phyloP scores from a whole-genome alignment of 2,797 vertebrate genomes.

The Nyctalus aviator region DNA sequence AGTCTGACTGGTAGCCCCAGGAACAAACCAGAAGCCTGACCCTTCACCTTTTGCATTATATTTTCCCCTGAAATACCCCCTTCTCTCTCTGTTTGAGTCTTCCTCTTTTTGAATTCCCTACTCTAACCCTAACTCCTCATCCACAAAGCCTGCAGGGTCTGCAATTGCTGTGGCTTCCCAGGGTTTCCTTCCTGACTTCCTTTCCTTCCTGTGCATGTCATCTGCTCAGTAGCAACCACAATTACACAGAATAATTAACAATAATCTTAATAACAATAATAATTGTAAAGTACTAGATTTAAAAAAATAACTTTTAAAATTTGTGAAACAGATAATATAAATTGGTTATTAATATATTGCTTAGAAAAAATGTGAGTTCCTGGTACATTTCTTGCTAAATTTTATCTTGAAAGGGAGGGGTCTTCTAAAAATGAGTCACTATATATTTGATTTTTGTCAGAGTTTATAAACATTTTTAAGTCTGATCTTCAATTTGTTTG shows the following conservation, averaged over 20 bases:
- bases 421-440: background rate
- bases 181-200: background rate
- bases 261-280: background rate
- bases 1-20: background rate
- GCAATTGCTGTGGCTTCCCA: background rate
- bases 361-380: constrained; percentile 29
- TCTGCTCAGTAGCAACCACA: background rate
- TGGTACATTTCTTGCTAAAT: background rate
- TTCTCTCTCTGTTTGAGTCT: background rate
- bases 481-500: background rate
- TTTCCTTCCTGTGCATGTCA: background rate
- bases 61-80: background rate
- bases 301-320: background rate
- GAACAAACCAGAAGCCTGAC: background rate
- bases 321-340: background rate
- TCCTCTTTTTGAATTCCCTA: background rate
- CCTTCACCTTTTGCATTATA: background rate
- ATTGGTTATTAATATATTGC: background rate
- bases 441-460: background rate
- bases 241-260: background rate
- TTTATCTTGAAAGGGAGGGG: background rate
- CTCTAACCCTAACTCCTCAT: background rate
- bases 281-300: background rate
- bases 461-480: background rate
- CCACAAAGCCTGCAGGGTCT: background rate